Conservation (phyloP, 2,113 vertebrate genomes). For the Halichoeres trimaculatus region DNA sequence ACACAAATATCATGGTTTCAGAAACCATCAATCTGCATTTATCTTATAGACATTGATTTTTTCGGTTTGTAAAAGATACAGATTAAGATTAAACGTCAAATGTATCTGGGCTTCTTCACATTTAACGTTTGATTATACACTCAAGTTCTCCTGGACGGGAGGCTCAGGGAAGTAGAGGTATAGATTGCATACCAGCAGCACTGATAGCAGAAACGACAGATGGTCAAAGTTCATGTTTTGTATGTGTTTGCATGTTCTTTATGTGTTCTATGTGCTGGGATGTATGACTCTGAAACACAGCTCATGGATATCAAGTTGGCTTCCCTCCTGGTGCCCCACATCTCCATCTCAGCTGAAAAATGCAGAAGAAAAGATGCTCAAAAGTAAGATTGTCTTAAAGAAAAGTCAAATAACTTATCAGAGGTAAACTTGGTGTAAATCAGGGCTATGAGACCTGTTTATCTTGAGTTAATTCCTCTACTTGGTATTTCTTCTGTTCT, state of each 20-base stretch:
- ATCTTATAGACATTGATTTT: background rate
- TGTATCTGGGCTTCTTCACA: background rate
- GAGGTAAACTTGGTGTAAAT: too few relatives aligned
- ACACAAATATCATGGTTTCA: background rate
- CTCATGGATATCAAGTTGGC: slow-evolving; percentile 90
- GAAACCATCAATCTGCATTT: background rate
- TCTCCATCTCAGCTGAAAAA: slow-evolving; percentile 90
- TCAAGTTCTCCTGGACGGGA: background rate
- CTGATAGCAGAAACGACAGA: slow-evolving; percentile 42
- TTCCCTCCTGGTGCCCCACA: slow-evolving; percentile 95
- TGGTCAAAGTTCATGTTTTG: slow-evolving; percentile 68
- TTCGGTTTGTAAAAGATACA: background rate
- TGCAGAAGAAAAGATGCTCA: slow-evolving; percentile 94
- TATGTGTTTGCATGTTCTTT: slow-evolving; percentile 23
- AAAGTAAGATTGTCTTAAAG: slow-evolving; percentile 82
- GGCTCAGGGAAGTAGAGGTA: background rate
- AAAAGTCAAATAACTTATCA: background rate
- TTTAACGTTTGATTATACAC: background rate
- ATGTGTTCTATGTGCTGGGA: slow-evolving; percentile 6
- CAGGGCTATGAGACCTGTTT: background rate
- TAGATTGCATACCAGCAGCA: slow-evolving; percentile 26
- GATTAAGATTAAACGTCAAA: background rate
- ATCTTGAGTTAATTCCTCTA: background rate
- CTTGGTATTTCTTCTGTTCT: slow-evolving; percentile 13
- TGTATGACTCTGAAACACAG: slow-evolving; percentile 71